phyloP scores from a whole-genome alignment of 2,888 invertebrate genomes.

The Philhelius pedissequus region DNA sequence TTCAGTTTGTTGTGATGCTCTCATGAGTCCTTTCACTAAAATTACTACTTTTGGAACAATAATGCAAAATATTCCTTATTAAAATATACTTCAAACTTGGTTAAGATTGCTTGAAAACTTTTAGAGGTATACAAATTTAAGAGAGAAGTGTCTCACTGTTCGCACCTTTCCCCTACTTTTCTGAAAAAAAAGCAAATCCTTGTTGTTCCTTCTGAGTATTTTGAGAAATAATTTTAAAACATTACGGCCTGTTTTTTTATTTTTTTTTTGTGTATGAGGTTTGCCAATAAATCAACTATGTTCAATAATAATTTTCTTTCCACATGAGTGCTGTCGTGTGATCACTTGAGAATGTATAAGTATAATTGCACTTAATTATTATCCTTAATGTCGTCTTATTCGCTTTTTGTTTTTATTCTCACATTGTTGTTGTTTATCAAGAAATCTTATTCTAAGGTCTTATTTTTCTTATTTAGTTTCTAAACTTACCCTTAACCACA shows the following conservation, averaged over 20 bases:
- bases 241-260: neutral
- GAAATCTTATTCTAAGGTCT: constrained; percentile 44
- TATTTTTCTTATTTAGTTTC: constrained; percentile 15
- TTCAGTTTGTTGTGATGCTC: no score
- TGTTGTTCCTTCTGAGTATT: neutral
- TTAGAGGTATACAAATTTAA: no score
- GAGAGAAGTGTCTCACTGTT: no score
- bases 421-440: constrained; percentile 47
- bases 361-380: constrained; percentile 65
- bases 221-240: neutral
- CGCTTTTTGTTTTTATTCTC: constrained; percentile 4
- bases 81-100: no score
- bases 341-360: constrained; percentile 55
- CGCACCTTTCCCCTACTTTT: no score
- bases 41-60: no score
- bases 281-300: neutral
- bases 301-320: neutral
- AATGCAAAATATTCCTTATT: no score
- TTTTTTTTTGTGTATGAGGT: neutral
- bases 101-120: no score
- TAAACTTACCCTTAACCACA: constrained; percentile 57
- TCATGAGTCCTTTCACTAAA: no score
- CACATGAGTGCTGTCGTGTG: constrained; percentile 22
- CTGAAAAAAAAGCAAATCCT: no score
- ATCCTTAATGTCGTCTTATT: constrained; percentile 35